These are phyloP conservation scores for Eupeodes luniger DNA, from an alignment of 2,888 invertebrate species.

Conservation along the genomic window DNA sequence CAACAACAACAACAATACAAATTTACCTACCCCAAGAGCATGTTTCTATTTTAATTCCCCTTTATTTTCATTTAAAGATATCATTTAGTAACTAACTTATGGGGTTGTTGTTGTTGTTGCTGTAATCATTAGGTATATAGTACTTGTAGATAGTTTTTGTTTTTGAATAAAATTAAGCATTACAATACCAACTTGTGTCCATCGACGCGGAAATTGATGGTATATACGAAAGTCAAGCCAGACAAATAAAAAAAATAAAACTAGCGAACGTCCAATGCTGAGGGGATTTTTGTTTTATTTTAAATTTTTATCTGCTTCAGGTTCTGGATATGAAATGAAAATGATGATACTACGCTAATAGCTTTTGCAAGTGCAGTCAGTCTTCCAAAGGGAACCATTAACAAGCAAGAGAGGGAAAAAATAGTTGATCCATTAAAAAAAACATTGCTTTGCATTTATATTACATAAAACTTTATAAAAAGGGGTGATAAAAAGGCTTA, in stretches of 20 bases:
- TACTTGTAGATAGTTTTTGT: not conserved
- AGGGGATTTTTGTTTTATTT: conserved; percentile 38
- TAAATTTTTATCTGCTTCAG: not conserved
- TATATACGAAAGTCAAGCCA: conserved; percentile 20
- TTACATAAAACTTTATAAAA: conserved; percentile 16
- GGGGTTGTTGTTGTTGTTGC: not conserved
- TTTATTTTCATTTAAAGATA: not conserved
- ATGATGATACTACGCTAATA: conserved; percentile 58
- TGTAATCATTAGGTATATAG: not conserved
- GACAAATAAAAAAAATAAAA: conserved; percentile 7
- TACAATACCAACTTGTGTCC: conserved; percentile 41
- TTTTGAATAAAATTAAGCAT: conserved; percentile 53
- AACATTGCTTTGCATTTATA: conserved; percentile 6
- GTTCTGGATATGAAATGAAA: conserved; percentile 40
- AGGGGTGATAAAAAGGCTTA: conserved; percentile 42
- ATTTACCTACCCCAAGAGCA: conserved; percentile 1
- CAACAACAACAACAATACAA: not conserved
- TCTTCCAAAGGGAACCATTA: not conserved
- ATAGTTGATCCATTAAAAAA: conserved; percentile 17
- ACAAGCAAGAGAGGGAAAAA: not conserved
- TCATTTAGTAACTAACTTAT: conserved; percentile 5
- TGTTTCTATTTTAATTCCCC: not conserved
- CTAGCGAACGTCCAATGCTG: not conserved
- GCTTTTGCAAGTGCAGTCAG: conserved; percentile 50
- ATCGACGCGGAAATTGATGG: conserved; percentile 66